Conservation (phyloP, 2,113 vertebrate species). For the Pygoscelis antarcticus region DNA sequence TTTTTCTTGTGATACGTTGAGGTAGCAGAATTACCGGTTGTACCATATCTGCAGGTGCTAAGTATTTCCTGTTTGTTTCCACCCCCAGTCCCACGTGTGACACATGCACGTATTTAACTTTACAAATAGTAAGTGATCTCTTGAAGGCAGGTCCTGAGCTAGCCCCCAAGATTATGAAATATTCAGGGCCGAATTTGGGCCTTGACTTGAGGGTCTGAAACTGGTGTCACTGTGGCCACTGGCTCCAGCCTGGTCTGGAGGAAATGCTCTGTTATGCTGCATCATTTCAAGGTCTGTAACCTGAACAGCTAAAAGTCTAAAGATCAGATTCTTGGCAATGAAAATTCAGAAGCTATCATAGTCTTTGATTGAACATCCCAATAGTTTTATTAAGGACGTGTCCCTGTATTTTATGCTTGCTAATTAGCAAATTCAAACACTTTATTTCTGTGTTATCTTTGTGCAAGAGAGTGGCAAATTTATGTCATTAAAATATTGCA, state of each 20-base stretch:
- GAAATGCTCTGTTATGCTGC: not conserved
- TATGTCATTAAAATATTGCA: not conserved
- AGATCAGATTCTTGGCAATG: not conserved
- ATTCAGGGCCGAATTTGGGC: not conserved
- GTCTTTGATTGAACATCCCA: not conserved
- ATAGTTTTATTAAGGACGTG: not conserved
- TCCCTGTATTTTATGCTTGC: not conserved
- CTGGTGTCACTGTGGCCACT: not conserved
- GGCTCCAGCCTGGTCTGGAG: not conserved
- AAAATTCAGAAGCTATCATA: not conserved
- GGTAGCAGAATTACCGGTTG: not conserved
- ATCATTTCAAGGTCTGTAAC: not conserved
- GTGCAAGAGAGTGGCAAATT: slow-evolving; percentile 54
- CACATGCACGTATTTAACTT: not conserved
- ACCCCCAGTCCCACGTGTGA: not conserved
- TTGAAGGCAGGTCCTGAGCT: not conserved
- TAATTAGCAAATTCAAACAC: slow-evolving; percentile 34
- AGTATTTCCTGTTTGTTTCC: not conserved
- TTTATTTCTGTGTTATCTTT: slow-evolving; percentile 39
- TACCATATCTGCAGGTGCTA: not conserved
- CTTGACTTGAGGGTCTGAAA: not conserved
- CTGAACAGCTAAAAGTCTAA: not conserved
- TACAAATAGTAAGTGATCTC: not conserved
- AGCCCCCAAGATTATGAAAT: not conserved
- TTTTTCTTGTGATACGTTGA: not conserved